Percentiles rank a stretch among this genome's conserved stretches.
phyloP scores from a whole-genome alignment of 2,888 invertebrate genomes.

The Drosophila gaucha region DNA sequence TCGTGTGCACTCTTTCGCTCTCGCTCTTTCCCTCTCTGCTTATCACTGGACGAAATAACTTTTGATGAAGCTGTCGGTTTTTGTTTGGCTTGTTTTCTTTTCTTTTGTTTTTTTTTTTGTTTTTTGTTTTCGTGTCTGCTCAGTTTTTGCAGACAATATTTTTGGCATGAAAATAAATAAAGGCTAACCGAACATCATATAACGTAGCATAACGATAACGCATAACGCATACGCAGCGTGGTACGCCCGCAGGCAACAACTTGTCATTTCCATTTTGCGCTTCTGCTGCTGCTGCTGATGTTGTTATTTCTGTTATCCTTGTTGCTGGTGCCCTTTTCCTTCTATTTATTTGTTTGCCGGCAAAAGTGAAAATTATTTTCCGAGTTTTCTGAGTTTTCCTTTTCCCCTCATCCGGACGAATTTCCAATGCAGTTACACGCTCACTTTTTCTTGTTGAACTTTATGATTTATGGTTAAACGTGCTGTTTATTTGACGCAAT shows the following conservation, averaged over 20 bases:
- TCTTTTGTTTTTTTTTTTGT: not conserved
- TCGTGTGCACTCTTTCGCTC: not conserved
- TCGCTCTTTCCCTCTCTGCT: not conserved
- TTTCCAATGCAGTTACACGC: constrained; percentile 24
- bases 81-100: not conserved
- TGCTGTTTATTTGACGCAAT: constrained; percentile 33
- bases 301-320: not conserved
- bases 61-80: constrained; percentile 12
- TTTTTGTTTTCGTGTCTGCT: constrained; percentile 6
- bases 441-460: not conserved
- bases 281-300: constrained; percentile 4
- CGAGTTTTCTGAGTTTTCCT: constrained; percentile 34
- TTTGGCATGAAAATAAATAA: constrained; percentile 15
- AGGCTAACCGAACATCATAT: constrained; percentile 1
- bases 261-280: constrained; percentile 32
- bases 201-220: constrained; percentile 39
- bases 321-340: constrained; percentile 6
- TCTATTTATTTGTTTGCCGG: constrained; percentile 23
- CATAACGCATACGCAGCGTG: constrained; percentile 43
- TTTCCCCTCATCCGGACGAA: constrained; percentile 5
- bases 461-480: constrained; percentile 6
- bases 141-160: constrained; percentile 19
- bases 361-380: constrained; percentile 53
- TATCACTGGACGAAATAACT: not conserved
- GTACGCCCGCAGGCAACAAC: constrained; percentile 38